Percentiles rank a stretch among this genome's conserved stretches.
Evolutionary conservation across 1,140 invertebrate species (phyloP).

Genomic region (Panonychus citri): DNA sequence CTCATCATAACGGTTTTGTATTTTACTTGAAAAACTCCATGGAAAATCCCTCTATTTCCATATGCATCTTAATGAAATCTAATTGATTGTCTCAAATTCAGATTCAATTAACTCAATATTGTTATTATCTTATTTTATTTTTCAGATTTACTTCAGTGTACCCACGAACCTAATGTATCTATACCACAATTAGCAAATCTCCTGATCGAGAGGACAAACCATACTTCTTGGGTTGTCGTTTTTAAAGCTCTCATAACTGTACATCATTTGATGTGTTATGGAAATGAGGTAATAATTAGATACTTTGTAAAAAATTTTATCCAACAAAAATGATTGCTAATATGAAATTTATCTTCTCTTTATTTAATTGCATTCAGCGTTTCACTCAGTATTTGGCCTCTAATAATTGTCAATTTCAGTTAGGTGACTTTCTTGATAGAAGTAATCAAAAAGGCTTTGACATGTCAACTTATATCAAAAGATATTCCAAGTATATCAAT

Average conservation of each 20-base stretch:
- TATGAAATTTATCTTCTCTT: too few species aligned
- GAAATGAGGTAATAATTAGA: constrained; percentile 95
- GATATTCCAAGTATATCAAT: constrained; percentile 96
- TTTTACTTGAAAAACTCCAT: too few species aligned
- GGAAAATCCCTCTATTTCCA: too few species aligned
- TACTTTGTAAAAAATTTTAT: too few species aligned
- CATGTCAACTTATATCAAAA: constrained; percentile 94
- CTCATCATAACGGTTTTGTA: too few species aligned
- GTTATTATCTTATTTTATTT: constrained; percentile 23
- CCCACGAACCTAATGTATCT: constrained; percentile 96
- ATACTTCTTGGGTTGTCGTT: constrained; percentile 91
- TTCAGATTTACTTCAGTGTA: constrained; percentile 93
- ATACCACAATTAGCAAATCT: constrained; percentile 96
- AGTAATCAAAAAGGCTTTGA: constrained; percentile 78
- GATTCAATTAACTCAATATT: too few species aligned
- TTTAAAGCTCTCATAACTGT: constrained; percentile 95
- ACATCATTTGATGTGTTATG: constrained; percentile 97
- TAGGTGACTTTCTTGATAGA: constrained; percentile 90
- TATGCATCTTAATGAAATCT: too few species aligned
- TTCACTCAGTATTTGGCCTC: constrained; percentile 98
- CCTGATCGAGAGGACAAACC: constrained; percentile 87
- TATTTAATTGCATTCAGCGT: too few species aligned
- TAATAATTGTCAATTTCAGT: constrained; percentile 95
- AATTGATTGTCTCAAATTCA: not conserved
- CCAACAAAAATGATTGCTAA: too few species aligned